Percentiles rank a stretch among this genome's conserved stretches.
Evolutionary conservation across 2,797 vertebrate genomes (phyloP).

Genomic region (Gymnopithys bicolor): DNA sequence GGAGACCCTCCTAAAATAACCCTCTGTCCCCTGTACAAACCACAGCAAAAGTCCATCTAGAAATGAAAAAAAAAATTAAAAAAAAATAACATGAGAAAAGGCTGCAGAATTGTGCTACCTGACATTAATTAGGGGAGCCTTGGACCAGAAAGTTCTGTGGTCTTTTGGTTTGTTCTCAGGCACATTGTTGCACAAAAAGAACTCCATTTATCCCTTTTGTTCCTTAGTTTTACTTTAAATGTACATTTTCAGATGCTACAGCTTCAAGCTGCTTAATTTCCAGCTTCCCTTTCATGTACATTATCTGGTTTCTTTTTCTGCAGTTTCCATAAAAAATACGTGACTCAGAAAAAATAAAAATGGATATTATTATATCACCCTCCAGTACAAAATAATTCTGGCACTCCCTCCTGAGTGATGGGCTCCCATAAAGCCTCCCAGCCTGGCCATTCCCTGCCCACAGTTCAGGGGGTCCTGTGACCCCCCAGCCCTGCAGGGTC

Average conservation of each 20-base stretch:
- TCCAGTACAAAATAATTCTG: constrained; percentile 41
- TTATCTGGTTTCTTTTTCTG: constrained; percentile 27
- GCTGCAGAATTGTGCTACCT: constrained; percentile 62
- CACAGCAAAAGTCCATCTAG: constrained; percentile 40
- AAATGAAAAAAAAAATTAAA: constrained; percentile 54
- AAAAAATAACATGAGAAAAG: constrained; percentile 68
- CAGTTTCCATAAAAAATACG: constrained; percentile 38
- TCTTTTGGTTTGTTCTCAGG: constrained; percentile 73
- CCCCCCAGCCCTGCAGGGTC: not conserved
- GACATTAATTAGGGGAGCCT: constrained; percentile 78
- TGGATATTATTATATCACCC: constrained; percentile 13
- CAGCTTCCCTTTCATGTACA: constrained; percentile 25
- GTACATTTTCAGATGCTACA: constrained; percentile 21
- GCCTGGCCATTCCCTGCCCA: not conserved
- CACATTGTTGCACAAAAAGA: constrained; percentile 66
- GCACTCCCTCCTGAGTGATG: constrained; percentile 21
- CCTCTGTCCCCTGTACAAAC: not conserved
- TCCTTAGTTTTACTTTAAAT: constrained; percentile 8
- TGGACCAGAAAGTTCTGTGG: constrained; percentile 69
- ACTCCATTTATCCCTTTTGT: constrained; percentile 48
- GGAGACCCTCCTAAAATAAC: not conserved
- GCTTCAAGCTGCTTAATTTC: constrained; percentile 31
- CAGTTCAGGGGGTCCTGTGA: not conserved
- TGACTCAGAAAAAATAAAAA: constrained; percentile 54
- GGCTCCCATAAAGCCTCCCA: not conserved